Conservation (phyloP, 2,888 invertebrate species). For the Bruchidius siliquastri region DNA sequence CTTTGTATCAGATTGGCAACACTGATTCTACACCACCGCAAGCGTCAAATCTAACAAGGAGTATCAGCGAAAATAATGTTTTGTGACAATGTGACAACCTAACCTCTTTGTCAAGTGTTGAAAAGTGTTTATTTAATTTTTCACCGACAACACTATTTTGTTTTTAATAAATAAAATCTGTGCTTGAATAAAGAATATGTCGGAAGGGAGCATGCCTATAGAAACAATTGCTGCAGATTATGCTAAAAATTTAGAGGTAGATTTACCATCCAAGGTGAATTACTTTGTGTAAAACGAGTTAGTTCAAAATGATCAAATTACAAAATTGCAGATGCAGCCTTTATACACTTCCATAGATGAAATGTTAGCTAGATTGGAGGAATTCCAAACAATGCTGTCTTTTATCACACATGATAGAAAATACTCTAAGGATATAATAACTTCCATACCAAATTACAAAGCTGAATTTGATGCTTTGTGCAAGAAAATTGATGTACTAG, state of each 20-base stretch:
- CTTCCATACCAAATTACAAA: slow-evolving; percentile 24
- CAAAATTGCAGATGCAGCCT: slow-evolving; percentile 26
- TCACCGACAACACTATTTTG: too few relatives aligned
- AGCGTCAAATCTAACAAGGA: too few relatives aligned
- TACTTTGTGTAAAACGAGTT: not conserved
- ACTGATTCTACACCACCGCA: too few relatives aligned
- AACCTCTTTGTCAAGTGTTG: too few relatives aligned
- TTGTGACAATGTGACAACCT: too few relatives aligned
- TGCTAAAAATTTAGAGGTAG: slow-evolving; percentile 10
- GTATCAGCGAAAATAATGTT: too few relatives aligned
- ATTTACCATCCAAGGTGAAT: slow-evolving; percentile 11
- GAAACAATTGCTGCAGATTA: slow-evolving; percentile 12
- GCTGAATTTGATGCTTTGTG: slow-evolving; percentile 29
- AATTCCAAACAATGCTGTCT: slow-evolving; percentile 34
- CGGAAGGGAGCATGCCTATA: not conserved
- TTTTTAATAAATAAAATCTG: too few relatives aligned
- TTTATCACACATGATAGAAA: slow-evolving; percentile 31
- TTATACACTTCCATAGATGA: slow-evolving; percentile 30
- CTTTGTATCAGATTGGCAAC: too few relatives aligned
- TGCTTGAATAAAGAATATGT: too few relatives aligned
- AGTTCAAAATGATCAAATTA: too few relatives aligned
- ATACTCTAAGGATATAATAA: slow-evolving; percentile 28
- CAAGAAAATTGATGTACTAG: slow-evolving; percentile 31
- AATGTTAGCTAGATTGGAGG: slow-evolving; percentile 35
- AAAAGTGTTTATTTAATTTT: too few relatives aligned